Evolutionary conservation across 2,888 invertebrate species (phyloP).

Genomic region (Augiades crinisus): DNA sequence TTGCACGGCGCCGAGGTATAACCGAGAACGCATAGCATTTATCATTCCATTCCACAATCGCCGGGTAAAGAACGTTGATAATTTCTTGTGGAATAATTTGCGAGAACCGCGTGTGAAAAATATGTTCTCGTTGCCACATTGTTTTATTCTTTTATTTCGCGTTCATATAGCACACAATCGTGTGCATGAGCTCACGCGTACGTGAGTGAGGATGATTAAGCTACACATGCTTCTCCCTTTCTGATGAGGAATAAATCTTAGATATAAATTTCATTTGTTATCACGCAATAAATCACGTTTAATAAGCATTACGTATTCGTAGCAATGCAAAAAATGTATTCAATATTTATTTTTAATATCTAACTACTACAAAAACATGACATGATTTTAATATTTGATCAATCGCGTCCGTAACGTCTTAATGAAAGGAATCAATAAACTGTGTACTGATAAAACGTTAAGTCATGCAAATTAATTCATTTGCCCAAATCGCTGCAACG

Average conservation of each 20-base stretch:
- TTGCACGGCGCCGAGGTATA: slow-evolving; percentile 7
- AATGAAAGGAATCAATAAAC: slow-evolving; percentile 1
- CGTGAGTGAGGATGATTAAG: not conserved
- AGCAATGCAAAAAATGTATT: too few relatives aligned
- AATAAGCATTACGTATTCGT: too few relatives aligned
- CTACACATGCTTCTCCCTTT: slow-evolving; percentile 4
- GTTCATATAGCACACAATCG: slow-evolving; percentile 49
- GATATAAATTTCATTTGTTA: not conserved
- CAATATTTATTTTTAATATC: too few relatives aligned
- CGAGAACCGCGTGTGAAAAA: slow-evolving; percentile 63
- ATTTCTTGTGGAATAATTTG: slow-evolving; percentile 50
- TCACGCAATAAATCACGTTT: slow-evolving; percentile 2
- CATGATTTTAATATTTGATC: not conserved
- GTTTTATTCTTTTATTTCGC: slow-evolving; percentile 40
- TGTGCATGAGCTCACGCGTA: not conserved
- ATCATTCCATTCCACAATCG: slow-evolving; percentile 46
- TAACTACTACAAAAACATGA: not conserved
- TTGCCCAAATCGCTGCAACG: not conserved
- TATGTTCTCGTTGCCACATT: slow-evolving; percentile 47
- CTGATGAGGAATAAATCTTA: slow-evolving; percentile 16
- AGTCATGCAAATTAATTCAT: slow-evolving; percentile 13
- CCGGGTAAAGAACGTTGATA: slow-evolving; percentile 53
- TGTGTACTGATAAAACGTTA: not conserved
- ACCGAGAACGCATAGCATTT: slow-evolving; percentile 34
- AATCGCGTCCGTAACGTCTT: not conserved